Conservation (phyloP, 2,888 invertebrate species). For the Limulus polyphemus region DNA sequence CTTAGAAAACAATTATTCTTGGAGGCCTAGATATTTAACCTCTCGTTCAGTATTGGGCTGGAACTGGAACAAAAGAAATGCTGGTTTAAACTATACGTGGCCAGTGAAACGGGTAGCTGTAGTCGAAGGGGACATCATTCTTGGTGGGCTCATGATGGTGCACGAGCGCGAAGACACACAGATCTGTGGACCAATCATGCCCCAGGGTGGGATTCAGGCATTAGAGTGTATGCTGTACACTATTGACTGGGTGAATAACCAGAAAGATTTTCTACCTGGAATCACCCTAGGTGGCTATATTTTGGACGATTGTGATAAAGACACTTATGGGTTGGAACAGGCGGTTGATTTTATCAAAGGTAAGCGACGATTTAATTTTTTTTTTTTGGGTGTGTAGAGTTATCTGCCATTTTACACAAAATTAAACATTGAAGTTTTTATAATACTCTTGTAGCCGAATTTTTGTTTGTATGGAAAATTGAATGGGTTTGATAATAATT, state of each 20-base stretch:
- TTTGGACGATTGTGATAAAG: slow-evolving; percentile 88
- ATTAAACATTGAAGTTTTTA: no score
- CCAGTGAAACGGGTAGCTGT: slow-evolving; percentile 74
- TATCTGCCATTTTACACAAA: no score
- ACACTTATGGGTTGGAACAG: slow-evolving; percentile 89
- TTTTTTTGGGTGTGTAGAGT: no score
- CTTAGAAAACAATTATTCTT: no score
- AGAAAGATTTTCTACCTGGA: slow-evolving; percentile 53
- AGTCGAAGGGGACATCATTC: slow-evolving; percentile 71
- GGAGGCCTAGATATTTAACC: no score
- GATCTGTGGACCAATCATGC: slow-evolving; percentile 87
- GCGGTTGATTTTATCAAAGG: slow-evolving; percentile 94
- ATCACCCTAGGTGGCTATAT: slow-evolving; percentile 74
- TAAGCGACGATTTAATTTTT: slow-evolving; percentile 46
- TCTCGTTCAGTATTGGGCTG: no score
- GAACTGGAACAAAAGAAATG: neutral
- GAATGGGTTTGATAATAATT: no score
- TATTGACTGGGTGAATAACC: slow-evolving; percentile 61
- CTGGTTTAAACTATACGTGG: slow-evolving; percentile 42
- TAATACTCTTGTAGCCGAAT: no score
- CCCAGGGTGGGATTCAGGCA: slow-evolving; percentile 63
- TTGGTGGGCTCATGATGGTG: slow-evolving; percentile 90
- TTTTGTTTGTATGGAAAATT: no score
- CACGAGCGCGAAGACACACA: slow-evolving; percentile 77
- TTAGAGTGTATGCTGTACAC: slow-evolving; percentile 86